phyloP scores from a whole-genome alignment of 2,113 vertebrate genomes.

The Neotragus pygmaeus region DNA sequence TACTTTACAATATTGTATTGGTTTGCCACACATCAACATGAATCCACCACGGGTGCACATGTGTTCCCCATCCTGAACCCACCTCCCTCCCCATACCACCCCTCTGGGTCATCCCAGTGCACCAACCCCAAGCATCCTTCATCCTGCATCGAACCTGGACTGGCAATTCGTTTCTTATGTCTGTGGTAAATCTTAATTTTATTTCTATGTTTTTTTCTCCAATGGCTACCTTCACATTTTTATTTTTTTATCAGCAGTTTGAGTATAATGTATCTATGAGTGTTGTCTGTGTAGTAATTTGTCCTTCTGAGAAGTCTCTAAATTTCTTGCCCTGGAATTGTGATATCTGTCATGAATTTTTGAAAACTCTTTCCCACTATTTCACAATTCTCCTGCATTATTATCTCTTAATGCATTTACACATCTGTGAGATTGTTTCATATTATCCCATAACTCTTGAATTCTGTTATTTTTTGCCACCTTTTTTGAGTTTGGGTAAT shows the following conservation, averaged over 20 bases:
- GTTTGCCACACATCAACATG: too few species aligned
- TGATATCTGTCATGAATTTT: not conserved
- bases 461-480: not conserved
- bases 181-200: not conserved
- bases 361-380: not conserved
- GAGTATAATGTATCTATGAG: not conserved
- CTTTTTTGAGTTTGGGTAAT: not conserved
- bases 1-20: too few species aligned
- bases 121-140: too few species aligned
- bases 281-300: not conserved
- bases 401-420: not conserved
- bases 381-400: not conserved
- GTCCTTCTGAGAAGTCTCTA: not conserved
- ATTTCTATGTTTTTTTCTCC: not conserved
- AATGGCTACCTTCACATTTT: not conserved
- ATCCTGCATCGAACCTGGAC: too few species aligned
- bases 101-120: too few species aligned
- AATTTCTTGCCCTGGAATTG: not conserved
- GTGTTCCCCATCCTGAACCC: too few species aligned
- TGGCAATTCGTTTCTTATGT: not conserved
- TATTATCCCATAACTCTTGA: not conserved
- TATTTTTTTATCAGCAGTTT: not conserved
- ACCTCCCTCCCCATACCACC: too few species aligned
- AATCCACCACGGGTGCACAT: rapidly evolving
- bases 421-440: not conserved